Evolutionary conservation across 1,140 invertebrate species (phyloP).

Genomic region (Danaus plexippus): DNA sequence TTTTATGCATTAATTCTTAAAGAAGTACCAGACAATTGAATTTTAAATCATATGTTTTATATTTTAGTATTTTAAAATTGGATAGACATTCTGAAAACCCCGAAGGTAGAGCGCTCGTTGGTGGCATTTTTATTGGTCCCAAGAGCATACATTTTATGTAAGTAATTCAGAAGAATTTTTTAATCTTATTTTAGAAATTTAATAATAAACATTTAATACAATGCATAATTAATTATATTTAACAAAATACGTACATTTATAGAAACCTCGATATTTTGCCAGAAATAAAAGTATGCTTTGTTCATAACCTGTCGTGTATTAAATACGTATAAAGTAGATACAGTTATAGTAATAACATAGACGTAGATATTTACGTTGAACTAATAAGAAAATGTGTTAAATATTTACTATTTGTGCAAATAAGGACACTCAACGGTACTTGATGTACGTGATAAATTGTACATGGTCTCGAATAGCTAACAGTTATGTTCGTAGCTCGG

Average conservation of each 20-base stretch:
- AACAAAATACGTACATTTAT: too few species aligned
- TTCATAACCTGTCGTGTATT: too few species aligned
- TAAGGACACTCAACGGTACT: conserved; percentile 3
- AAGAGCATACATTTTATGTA: conserved; percentile 5
- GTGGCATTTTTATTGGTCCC: conserved; percentile 9
- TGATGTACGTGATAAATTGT: conserved; percentile 9
- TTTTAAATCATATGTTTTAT: conserved; percentile 1
- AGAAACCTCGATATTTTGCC: too few species aligned
- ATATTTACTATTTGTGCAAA: too few species aligned
- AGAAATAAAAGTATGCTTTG: too few species aligned
- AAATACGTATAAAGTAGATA: too few species aligned
- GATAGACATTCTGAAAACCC: conserved; percentile 8
- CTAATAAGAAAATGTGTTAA: too few species aligned
- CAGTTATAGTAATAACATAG: too few species aligned
- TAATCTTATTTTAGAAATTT: conserved; percentile 1
- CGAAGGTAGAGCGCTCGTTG: conserved; percentile 1
- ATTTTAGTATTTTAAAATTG: conserved; percentile 4
- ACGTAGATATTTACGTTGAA: too few species aligned
- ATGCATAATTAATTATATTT: too few species aligned
- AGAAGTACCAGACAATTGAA: background rate
- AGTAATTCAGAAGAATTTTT: conserved; percentile 9
- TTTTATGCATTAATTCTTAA: too few species aligned
- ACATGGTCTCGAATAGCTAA: conserved; percentile 6
- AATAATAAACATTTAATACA: too few species aligned
- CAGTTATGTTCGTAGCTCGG: conserved; percentile 8